A percentile compares a stretch with the other conserved stretches of the same genome.
Conservation (phyloP, 2,888 invertebrate species). For the Hirudinaria manillensis region DNA sequence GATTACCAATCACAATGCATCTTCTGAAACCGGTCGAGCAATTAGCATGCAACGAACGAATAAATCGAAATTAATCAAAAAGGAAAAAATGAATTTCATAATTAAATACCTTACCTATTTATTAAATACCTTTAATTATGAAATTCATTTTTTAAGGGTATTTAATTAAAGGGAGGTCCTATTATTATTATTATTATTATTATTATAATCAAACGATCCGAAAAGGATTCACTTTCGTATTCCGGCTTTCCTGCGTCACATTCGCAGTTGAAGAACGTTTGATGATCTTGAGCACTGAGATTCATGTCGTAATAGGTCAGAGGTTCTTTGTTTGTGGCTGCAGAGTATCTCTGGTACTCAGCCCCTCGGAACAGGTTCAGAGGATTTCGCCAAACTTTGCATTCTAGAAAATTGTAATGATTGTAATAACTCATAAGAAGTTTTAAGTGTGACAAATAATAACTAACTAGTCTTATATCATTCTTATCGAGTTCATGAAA, state of each 20-base stretch:
- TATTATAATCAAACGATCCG: background rate
- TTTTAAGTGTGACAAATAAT: background rate
- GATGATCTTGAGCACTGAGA: conserved; percentile 94
- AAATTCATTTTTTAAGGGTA: background rate
- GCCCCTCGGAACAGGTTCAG: conserved; percentile 88
- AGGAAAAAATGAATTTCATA: too few species aligned
- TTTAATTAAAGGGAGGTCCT: too few species aligned
- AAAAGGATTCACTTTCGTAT: conserved; percentile 65
- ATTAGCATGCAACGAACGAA: too few species aligned
- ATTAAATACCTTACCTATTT: background rate
- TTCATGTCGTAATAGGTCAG: conserved; percentile 99
- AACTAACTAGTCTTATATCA: background rate
- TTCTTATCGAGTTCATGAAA: background rate
- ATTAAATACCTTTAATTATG: background rate
- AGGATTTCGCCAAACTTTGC: conserved; percentile 94
- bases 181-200: too few species aligned
- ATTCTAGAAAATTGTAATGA: conserved; percentile 62
- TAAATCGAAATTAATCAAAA: too few species aligned
- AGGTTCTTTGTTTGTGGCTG: conserved; percentile 84
- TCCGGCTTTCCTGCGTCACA: conserved; percentile 78
- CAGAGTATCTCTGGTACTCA: conserved; percentile 89
- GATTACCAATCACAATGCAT: background rate
- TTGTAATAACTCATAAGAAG: too few species aligned
- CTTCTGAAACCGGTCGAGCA: too few species aligned
- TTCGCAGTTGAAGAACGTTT: conserved; percentile 88